These are phyloP conservation scores for Tipula vernalis DNA, from an alignment of 2,888 invertebrate species.

Conservation along the genomic window DNA sequence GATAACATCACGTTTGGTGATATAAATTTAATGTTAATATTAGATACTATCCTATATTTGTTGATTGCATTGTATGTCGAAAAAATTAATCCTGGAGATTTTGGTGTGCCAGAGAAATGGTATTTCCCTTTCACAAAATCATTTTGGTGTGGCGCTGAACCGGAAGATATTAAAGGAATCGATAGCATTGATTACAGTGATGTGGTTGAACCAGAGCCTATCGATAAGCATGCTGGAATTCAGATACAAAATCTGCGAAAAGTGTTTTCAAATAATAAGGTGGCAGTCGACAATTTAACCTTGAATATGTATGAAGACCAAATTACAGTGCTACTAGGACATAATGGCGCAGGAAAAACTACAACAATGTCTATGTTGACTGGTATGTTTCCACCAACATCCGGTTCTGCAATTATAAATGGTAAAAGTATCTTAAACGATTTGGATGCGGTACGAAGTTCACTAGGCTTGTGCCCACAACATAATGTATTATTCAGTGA, in stretches of 20 bases:
- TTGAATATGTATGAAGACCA: constrained; percentile 79
- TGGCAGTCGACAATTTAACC: constrained; percentile 56
- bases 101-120: constrained; percentile 70
- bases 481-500: constrained; percentile 70
- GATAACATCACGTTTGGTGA: constrained; percentile 56
- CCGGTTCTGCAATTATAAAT: constrained; percentile 54
- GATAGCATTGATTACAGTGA: neutral
- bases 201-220: constrained; percentile 36
- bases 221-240: constrained; percentile 37
- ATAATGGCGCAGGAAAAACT: constrained; percentile 80
- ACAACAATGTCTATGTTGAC: constrained; percentile 90
- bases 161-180: constrained; percentile 23
- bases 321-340: constrained; percentile 72
- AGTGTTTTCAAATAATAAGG: constrained; percentile 38
- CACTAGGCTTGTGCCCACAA: constrained; percentile 66
- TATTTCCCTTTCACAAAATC: constrained; percentile 56
- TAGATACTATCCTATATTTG: constrained; percentile 55
- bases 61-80: constrained; percentile 73
- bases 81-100: constrained; percentile 74
- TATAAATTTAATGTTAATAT: constrained; percentile 52
- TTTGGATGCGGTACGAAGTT: constrained; percentile 45
- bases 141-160: constrained; percentile 39
- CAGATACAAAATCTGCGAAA: constrained; percentile 41
- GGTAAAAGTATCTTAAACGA: constrained; percentile 52
- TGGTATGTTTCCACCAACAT: constrained; percentile 51